phyloP scores from a whole-genome alignment of 2,113 vertebrate genomes.

The Syngnathus floridae region DNA sequence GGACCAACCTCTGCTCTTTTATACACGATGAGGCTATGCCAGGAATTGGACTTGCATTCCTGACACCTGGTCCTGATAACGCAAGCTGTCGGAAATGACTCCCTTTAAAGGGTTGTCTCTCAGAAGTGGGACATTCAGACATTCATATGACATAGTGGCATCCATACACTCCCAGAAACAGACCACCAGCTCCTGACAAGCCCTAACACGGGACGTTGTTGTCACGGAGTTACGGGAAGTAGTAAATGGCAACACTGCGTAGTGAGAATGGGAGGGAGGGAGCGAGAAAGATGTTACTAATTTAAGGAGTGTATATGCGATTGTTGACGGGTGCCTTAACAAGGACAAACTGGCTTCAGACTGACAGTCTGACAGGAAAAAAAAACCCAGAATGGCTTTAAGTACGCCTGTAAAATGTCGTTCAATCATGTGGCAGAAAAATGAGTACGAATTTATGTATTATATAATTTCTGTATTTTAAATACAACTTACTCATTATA shows the following conservation, averaged over 20 bases:
- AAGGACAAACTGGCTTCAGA: not conserved
- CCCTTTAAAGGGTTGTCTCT: constrained; percentile 68
- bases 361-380: not conserved
- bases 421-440: not conserved
- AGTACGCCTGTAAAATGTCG: not conserved
- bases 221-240: constrained; percentile 40
- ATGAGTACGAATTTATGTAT: not conserved
- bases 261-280: not conserved
- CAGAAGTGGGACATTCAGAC: constrained; percentile 49
- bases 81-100: constrained; percentile 63
- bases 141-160: constrained; percentile 51
- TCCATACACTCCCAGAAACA: constrained; percentile 36
- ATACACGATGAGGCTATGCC: constrained; percentile 62
- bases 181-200: constrained; percentile 13
- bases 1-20: constrained; percentile 50
- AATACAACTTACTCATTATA: not conserved
- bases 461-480: not conserved
- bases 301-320: constrained; percentile 12
- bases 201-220: constrained; percentile 17
- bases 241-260: constrained; percentile 21
- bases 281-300: constrained; percentile 30
- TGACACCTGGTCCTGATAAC: constrained; percentile 73
- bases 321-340: constrained; percentile 5
- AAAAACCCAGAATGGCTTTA: not conserved
- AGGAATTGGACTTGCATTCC: constrained; percentile 68